phyloP scores from a whole-genome alignment of 30 jellyfish, hydroid and myxozoan species.

The Hydractinia echinata region DNA sequence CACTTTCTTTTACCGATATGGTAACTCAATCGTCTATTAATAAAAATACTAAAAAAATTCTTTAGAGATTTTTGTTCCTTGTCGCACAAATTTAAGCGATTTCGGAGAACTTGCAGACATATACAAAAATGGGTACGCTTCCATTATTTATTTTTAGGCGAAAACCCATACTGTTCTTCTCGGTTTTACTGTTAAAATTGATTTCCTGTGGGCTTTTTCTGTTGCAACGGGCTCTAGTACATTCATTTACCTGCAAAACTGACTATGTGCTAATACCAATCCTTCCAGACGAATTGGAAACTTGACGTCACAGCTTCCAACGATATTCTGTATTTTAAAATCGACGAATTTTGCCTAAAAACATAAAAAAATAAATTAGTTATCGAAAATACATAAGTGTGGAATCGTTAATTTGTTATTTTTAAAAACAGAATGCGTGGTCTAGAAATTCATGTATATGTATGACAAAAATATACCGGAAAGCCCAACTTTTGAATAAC shows the following conservation, averaged over 20 bases:
- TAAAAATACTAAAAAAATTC: too few relatives aligned
- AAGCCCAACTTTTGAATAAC: constrained; percentile 94
- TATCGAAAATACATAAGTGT: background rate
- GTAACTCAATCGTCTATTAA: too few relatives aligned
- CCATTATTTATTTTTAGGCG: too few relatives aligned
- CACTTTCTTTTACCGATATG: too few relatives aligned
- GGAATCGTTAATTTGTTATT: too few relatives aligned
- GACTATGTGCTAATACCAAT: constrained; percentile 85
- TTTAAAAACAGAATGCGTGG: too few relatives aligned
- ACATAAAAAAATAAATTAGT: background rate
- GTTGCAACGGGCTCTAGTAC: background rate
- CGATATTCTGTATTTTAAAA: constrained; percentile 93
- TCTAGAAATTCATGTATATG: too few relatives aligned
- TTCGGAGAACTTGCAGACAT: too few relatives aligned
- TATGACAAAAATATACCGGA: constrained; percentile 53
- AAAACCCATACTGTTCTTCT: background rate
- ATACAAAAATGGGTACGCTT: too few relatives aligned
- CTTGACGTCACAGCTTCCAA: constrained; percentile 95
- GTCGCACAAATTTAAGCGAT: too few relatives aligned
- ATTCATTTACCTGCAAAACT: constrained; percentile 79
- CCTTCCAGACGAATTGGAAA: constrained; percentile 97
- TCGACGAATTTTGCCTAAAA: constrained; percentile 94
- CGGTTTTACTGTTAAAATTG: background rate
- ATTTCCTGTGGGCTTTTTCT: background rate
- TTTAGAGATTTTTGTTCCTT: too few relatives aligned